phyloP scores from a whole-genome alignment of 2,888 invertebrate genomes.

The Mamestra brassicae region DNA sequence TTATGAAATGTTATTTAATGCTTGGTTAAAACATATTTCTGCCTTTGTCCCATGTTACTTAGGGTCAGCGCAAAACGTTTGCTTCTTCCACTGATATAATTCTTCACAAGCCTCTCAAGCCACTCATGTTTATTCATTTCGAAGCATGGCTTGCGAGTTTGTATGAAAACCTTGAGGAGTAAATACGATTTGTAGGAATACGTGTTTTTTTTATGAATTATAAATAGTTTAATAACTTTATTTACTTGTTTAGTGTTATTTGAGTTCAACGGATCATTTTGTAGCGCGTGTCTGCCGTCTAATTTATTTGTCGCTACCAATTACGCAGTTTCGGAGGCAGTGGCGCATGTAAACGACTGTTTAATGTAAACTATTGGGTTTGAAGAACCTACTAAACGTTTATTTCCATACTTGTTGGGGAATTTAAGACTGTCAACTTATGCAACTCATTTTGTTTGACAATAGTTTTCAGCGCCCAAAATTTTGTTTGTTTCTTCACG shows the following conservation, averaged over 20 bases:
- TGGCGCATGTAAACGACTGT: conserved; percentile 33
- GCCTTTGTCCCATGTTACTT: too few species aligned
- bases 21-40: neutral
- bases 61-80: too few species aligned
- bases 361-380: conserved; percentile 18
- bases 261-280: conserved; percentile 5
- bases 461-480: neutral
- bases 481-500: neutral
- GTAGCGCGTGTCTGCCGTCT: conserved; percentile 7
- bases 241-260: neutral
- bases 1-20: neutral
- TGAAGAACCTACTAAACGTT: neutral
- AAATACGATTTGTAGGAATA: neutral
- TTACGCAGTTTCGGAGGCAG: conserved; percentile 16
- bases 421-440: neutral
- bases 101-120: neutral
- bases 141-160: too few species aligned
- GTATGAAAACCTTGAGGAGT: neutral
- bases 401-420: conserved; percentile 28
- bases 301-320: conserved; percentile 37
- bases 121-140: too few species aligned
- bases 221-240: neutral
- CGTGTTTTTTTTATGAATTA: too few species aligned
- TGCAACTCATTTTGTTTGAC: neutral
- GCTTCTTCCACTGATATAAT: neutral